A percentile compares a stretch with the other conserved stretches of the same genome.
Conservation (phyloP, 2,797 vertebrate genomes). For the Lates japonicus region DNA sequence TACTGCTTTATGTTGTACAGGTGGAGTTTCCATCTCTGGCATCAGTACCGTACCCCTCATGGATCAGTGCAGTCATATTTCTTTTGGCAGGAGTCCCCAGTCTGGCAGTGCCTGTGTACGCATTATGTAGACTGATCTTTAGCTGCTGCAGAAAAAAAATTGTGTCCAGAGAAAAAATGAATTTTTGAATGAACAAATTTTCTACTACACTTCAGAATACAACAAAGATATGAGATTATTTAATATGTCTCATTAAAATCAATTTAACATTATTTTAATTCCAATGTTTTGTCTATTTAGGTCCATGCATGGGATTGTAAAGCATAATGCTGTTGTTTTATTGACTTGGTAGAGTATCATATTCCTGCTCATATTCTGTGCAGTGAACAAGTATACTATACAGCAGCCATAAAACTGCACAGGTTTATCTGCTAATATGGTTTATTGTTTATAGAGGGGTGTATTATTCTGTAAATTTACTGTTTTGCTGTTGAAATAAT, state of each 20-base stretch:
- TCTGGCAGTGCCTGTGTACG: slow-evolving; percentile 84
- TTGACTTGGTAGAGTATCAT: not conserved
- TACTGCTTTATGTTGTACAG: slow-evolving; percentile 50
- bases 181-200: too few relatives aligned
- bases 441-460: not conserved
- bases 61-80: slow-evolving; percentile 89
- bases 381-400: not conserved
- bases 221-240: not conserved
- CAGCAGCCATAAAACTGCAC: too few relatives aligned
- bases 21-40: slow-evolving; percentile 70
- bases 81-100: slow-evolving; percentile 89
- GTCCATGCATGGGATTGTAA: not conserved
- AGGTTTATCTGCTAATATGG: not conserved
- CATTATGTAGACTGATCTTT: slow-evolving; percentile 84
- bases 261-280: not conserved
- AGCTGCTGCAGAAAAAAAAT: slow-evolving; percentile 65
- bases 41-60: slow-evolving; percentile 83
- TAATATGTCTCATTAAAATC: not conserved
- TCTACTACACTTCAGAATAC: not conserved
- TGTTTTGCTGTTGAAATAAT: not conserved
- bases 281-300: too few relatives aligned
- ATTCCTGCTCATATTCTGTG: not conserved
- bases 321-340: not conserved
- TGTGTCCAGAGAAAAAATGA: not conserved
- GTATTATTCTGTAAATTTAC: not conserved